A percentile compares a stretch with the other conserved stretches of the same genome.
These are phyloP conservation scores for Dynastes hyllus DNA, from an alignment of 2,888 invertebrate species.

Conservation along the genomic window DNA sequence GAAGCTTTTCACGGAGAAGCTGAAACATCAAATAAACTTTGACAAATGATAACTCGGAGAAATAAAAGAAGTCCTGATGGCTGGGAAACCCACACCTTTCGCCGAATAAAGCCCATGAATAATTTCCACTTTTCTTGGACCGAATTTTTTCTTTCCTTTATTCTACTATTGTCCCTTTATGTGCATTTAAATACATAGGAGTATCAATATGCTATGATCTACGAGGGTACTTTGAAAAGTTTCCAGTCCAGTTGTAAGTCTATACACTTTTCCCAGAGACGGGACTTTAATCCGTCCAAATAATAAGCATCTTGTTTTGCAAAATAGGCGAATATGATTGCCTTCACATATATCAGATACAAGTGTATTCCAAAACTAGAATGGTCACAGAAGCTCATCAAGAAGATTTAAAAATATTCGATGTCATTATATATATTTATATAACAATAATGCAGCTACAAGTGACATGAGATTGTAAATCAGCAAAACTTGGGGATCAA, in stretches of 20 bases:
- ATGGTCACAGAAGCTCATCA: too few species aligned
- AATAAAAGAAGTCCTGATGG: constrained; percentile 8
- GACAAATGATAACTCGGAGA: constrained; percentile 8
- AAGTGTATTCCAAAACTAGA: too few species aligned
- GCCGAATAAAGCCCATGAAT: constrained; percentile 9
- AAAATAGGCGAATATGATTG: too few species aligned
- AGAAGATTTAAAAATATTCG: too few species aligned
- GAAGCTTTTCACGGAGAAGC: not conserved
- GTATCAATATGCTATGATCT: not conserved
- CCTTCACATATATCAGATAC: too few species aligned
- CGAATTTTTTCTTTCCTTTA: not conserved
- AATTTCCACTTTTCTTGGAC: not conserved
- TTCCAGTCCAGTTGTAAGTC: not conserved
- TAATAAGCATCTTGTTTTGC: too few species aligned
- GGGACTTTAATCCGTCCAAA: too few species aligned
- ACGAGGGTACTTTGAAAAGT: not conserved
- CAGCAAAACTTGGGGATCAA: too few species aligned
- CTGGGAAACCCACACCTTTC: not conserved
- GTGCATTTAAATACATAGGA: not conserved
- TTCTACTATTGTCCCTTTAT: not conserved
- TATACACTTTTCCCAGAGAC: too few species aligned
- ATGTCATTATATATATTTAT: too few species aligned
- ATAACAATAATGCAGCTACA: too few species aligned
- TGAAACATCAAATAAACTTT: not conserved
- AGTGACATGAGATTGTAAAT: too few species aligned